Conservation (phyloP, 2,888 invertebrate genomes). For the Megalurothrips usitatus region DNA sequence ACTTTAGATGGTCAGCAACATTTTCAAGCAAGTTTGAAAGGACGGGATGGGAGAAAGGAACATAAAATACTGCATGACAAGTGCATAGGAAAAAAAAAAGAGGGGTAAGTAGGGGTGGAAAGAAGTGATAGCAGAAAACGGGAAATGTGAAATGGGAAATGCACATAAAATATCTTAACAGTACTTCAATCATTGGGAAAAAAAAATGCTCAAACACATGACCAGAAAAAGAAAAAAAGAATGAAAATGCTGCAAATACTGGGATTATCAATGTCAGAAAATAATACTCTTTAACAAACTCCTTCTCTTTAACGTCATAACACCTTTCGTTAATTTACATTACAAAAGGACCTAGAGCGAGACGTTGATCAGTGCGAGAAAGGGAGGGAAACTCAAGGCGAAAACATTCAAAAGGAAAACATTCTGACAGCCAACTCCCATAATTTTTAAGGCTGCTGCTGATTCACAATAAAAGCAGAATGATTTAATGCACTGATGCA, state of each 20-base stretch:
- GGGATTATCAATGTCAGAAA: not conserved
- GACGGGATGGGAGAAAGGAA: not conserved
- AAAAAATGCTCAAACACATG: not conserved
- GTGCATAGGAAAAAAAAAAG: not conserved
- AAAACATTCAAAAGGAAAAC: not conserved
- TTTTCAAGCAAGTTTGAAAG: not conserved
- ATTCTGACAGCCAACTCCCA: not conserved
- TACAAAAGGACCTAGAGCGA: not conserved
- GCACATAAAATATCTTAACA: not conserved
- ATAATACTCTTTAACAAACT: not conserved
- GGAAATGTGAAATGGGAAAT: not conserved
- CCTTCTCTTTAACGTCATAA: not conserved
- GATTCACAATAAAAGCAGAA: not conserved
- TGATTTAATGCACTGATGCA: not conserved
- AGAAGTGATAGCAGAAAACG: not conserved
- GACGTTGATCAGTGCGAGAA: not conserved
- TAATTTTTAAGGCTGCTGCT: not conserved
- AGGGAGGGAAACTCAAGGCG: not conserved
- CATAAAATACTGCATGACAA: not conserved
- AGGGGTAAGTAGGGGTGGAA: not conserved
- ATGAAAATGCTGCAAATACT: not conserved
- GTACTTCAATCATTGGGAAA: not conserved
- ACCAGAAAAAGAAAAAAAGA: not conserved
- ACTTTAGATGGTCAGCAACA: not conserved
- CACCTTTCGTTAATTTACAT: not conserved